A percentile compares a stretch with the other conserved stretches of the same genome.
Conservation (phyloP, 1,140 invertebrate genomes). For the Zaprionus davidi region DNA sequence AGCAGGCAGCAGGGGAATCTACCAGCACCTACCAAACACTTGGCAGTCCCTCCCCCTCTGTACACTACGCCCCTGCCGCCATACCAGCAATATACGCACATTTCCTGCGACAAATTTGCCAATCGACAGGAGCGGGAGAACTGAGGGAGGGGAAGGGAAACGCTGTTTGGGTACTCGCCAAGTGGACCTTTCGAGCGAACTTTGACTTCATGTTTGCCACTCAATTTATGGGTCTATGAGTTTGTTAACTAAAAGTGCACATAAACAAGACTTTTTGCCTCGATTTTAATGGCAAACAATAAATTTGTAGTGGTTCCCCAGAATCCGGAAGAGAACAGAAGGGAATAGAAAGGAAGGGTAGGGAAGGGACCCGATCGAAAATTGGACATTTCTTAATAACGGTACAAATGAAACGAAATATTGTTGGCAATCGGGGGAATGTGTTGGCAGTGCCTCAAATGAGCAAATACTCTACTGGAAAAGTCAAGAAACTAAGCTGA, state of each 20-base stretch:
- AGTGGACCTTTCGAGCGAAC: constrained; percentile 67
- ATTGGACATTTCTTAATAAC: constrained; percentile 38
- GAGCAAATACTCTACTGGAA: background rate
- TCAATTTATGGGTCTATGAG: constrained; percentile 82
- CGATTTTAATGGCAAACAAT: constrained; percentile 74
- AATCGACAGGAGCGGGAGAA: constrained; percentile 48
- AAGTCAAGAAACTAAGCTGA: background rate
- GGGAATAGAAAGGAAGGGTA: background rate
- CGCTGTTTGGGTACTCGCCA: constrained; percentile 8
- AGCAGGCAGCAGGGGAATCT: constrained; percentile 4
- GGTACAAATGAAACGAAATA: constrained; percentile 34
- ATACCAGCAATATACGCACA: constrained; percentile 60
- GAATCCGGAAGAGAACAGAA: constrained; percentile 4
- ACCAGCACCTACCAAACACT: constrained; percentile 52
- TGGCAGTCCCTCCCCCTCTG: background rate
- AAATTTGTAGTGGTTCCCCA: constrained; percentile 47
- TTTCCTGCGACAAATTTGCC: constrained; percentile 80
- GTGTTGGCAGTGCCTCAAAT: background rate
- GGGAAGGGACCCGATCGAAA: constrained; percentile 40
- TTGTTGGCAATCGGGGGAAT: background rate
- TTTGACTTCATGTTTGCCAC: constrained; percentile 74
- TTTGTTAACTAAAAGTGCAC: constrained; percentile 78
- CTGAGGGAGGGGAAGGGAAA: constrained; percentile 3
- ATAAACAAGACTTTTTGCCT: constrained; percentile 73
- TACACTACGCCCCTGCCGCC: background rate